Percentiles rank a stretch among this genome's conserved stretches.
Evolutionary conservation across 2,113 vertebrate genomes (phyloP).

Genomic region (Strigops habroptila): DNA sequence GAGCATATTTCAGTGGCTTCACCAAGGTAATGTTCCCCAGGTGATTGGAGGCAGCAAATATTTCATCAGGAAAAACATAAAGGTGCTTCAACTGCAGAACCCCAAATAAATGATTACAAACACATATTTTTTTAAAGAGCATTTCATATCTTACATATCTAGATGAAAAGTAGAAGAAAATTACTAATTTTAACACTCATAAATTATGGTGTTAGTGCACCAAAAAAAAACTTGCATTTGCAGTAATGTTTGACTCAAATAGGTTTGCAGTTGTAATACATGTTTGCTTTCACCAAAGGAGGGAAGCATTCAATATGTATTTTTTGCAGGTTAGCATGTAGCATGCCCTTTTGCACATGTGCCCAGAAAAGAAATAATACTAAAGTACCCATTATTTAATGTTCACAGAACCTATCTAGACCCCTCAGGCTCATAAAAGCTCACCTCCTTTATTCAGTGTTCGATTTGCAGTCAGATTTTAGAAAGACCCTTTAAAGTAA

Average conservation of each 20-base stretch:
- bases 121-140: conserved; percentile 67
- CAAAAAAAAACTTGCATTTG: conserved; percentile 78
- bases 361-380: conserved; percentile 46
- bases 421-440: conserved; percentile 43
- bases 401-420: conserved; percentile 35
- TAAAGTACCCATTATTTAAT: conserved; percentile 47
- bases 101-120: conserved; percentile 71
- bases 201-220: conserved; percentile 76
- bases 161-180: conserved; percentile 73
- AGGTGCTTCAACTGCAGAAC: conserved; percentile 79
- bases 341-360: background rate
- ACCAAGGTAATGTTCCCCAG: conserved; percentile 90
- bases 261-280: conserved; percentile 81
- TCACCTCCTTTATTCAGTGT: conserved; percentile 58
- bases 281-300: conserved; percentile 66
- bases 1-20: conserved; percentile 90
- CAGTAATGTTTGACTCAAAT: conserved; percentile 80
- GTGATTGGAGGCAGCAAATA: conserved; percentile 90
- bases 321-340: background rate
- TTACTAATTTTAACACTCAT: conserved; percentile 81
- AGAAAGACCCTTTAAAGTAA: conserved; percentile 41
- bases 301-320: background rate
- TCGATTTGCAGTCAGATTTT: conserved; percentile 61
- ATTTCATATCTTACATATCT: conserved; percentile 77
- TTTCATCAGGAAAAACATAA: conserved; percentile 82